Evolutionary conservation across 2,113 vertebrate species (phyloP).

Genomic region (Malurus alboscapulatus): DNA sequence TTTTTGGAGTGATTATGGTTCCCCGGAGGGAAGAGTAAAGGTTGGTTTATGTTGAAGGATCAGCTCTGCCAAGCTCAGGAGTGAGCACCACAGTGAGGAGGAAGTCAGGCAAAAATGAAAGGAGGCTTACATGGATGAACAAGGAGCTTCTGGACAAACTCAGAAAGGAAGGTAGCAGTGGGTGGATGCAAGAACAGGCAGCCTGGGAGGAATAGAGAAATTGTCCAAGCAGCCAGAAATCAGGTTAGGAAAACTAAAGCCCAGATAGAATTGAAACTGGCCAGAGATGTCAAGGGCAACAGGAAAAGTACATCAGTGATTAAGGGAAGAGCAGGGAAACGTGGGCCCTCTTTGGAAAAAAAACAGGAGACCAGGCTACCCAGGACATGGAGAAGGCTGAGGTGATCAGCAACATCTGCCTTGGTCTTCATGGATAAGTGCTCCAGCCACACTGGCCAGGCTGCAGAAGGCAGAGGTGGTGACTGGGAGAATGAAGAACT

Average conservation of each 20-base stretch:
- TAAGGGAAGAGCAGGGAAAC: neutral
- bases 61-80: neutral
- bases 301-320: neutral
- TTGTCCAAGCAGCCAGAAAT: neutral
- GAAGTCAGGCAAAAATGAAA: neutral
- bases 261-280: neutral
- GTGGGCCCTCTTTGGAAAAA: neutral
- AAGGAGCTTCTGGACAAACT: neutral
- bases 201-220: neutral
- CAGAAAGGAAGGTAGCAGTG: neutral
- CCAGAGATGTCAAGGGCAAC: neutral
- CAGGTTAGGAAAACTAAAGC: neutral
- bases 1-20: slow-evolving; percentile 8
- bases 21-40: neutral
- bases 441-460: neutral
- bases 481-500: neutral
- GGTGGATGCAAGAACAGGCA: neutral
- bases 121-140: neutral
- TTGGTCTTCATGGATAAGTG: fast-evolving
- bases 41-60: neutral
- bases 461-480: fast-evolving
- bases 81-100: neutral
- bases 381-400: neutral
- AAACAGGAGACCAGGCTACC: fast-evolving
- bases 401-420: fast-evolving